Evolutionary conservation across 2,888 invertebrate genomes (phyloP).

Genomic region (Ophraella communa): DNA sequence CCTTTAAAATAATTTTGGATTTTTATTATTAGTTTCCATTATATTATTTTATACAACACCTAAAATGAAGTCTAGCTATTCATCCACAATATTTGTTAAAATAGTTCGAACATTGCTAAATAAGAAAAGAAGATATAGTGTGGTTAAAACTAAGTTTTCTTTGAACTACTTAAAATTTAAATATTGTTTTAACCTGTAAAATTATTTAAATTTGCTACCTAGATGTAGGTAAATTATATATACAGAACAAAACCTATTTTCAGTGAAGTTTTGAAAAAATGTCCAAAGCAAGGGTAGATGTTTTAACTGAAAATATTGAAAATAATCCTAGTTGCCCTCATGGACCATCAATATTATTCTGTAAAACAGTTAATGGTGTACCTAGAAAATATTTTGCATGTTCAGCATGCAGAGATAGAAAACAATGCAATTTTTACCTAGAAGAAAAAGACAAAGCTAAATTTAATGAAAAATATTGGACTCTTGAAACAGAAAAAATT

Average conservation of each 20-base stretch:
- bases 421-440: constrained; percentile 76
- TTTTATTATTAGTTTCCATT: too few species aligned
- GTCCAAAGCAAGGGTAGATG: constrained; percentile 57
- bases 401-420: constrained; percentile 81
- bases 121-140: too few species aligned
- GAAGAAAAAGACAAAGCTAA: constrained; percentile 59
- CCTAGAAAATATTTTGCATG: constrained; percentile 76
- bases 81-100: too few species aligned
- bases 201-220: too few species aligned
- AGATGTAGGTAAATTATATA: too few species aligned
- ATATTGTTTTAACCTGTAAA: too few species aligned
- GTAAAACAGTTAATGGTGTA: constrained; percentile 47
- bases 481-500: constrained; percentile 59
- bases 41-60: too few species aligned
- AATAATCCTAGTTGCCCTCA: constrained; percentile 76
- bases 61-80: too few species aligned
- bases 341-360: constrained; percentile 79
- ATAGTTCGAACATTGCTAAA: too few species aligned
- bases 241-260: background rate
- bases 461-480: constrained; percentile 60
- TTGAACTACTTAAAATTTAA: too few species aligned
- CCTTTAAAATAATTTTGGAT: too few species aligned
- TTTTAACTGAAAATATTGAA: constrained; percentile 65
- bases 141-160: too few species aligned
- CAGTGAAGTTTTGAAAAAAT: constrained; percentile 2